These are phyloP conservation scores for Ophion ventricosus DNA, from an alignment of 2,888 invertebrate genomes.

Conservation along the genomic window DNA sequence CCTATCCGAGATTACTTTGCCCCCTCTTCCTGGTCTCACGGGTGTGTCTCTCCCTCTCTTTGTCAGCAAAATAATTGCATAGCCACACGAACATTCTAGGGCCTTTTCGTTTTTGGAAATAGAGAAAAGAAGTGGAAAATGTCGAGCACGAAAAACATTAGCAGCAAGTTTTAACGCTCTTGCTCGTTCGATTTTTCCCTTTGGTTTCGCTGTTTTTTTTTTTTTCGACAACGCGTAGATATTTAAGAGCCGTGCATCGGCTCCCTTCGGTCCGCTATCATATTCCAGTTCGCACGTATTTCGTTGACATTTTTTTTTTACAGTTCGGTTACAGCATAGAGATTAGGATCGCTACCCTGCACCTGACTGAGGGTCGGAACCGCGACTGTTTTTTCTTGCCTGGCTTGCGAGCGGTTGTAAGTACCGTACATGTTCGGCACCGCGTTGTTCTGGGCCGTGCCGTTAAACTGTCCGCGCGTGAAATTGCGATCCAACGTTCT, in stretches of 20 bases:
- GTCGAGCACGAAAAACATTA: slow-evolving; percentile 48
- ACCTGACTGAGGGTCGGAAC: slow-evolving; percentile 81
- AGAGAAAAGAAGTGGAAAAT: slow-evolving; percentile 44
- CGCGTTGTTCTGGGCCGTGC: slow-evolving; percentile 74
- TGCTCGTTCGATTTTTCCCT: slow-evolving; percentile 48
- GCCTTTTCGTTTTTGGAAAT: slow-evolving; percentile 56
- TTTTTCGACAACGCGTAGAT: slow-evolving; percentile 15
- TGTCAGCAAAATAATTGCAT: slow-evolving; percentile 37
- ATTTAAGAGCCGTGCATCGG: not conserved
- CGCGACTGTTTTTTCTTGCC: slow-evolving; percentile 78
- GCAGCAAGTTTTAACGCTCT: slow-evolving; percentile 23
- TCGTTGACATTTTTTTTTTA: not conserved
- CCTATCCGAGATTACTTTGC: slow-evolving; percentile 63
- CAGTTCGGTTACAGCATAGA: slow-evolving; percentile 91
- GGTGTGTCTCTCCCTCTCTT: slow-evolving; percentile 60
- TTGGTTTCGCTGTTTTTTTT: slow-evolving; percentile 51
- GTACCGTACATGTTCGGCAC: slow-evolving; percentile 83
- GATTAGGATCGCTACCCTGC: slow-evolving; percentile 83
- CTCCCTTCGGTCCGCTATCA: slow-evolving; percentile 10
- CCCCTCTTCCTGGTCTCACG: slow-evolving; percentile 68
- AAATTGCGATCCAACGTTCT: slow-evolving; percentile 82
- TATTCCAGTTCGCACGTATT: not conserved
- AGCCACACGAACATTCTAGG: slow-evolving; percentile 22
- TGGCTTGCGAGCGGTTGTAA: slow-evolving; percentile 79
- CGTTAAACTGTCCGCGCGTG: slow-evolving; percentile 79